These are phyloP conservation scores for Aegotheles bennettii DNA, from an alignment of 2,113 vertebrate genomes.

Conservation along the genomic window DNA sequence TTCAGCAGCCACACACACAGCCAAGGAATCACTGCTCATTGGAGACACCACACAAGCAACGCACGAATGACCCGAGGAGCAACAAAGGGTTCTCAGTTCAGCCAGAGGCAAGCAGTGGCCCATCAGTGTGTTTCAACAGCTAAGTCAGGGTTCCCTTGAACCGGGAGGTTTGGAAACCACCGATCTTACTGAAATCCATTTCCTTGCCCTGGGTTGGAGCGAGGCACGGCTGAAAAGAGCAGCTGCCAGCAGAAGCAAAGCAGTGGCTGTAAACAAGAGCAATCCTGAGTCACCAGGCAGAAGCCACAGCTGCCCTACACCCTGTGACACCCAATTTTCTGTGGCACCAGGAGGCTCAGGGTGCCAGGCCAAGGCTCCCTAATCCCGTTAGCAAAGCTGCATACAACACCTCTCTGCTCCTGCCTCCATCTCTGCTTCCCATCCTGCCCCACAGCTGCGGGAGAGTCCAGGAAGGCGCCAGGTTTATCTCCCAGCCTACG, in stretches of 20 bases:
- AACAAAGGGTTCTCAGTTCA: background rate
- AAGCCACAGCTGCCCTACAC: background rate
- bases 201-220: background rate
- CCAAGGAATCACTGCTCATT: background rate
- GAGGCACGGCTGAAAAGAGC: fast-evolving
- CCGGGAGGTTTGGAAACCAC: background rate
- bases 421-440: background rate
- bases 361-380: background rate
- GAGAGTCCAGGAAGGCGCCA: background rate
- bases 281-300: background rate
- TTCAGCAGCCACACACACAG: background rate
- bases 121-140: fast-evolving
- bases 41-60: fast-evolving
- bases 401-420: fast-evolving
- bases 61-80: fast-evolving
- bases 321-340: background rate
- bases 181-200: background rate
- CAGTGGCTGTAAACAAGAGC: background rate
- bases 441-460: fast-evolving
- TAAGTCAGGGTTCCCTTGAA: no score
- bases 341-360: background rate
- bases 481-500: background rate
- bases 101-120: background rate
- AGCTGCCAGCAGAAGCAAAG: background rate
- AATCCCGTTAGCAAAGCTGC: background rate